Base-by-base conservation (phyloP, 2,113 vertebrate species). In the Xyrauchen texanus region DNA sequence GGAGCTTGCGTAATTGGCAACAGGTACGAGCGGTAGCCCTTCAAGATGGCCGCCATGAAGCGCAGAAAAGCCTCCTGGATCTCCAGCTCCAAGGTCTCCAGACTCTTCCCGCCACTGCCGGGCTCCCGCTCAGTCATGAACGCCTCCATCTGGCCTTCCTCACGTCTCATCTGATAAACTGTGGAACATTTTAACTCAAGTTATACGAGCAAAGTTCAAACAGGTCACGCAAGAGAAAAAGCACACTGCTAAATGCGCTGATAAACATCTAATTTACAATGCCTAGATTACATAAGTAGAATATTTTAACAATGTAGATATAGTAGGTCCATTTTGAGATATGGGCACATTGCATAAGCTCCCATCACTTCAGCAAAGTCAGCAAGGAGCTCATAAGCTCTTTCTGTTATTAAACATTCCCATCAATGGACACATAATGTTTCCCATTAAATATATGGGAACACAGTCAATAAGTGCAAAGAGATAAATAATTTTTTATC, bases 1-100 rank as follows among this genome's bases (percentile, higher is more conserved):
- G 98, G 97, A 9, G 97, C 98, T 83, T 99, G 94, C 0, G 96
- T 99, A 90, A 99, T 98, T 68, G 98, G 98, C 77, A 94, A 92
- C 82, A 99, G 92, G 65, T 96, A 99, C 15, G 95, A 93, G 83
- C 98, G 94, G 88, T 99, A 99, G 68, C 98, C 98, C 90, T 96
- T 95, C n/a, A 99, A 89, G 85, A 99, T 96, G 62, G 97, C 97
- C 4, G 97, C 98, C 98, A 98, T 99, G 88, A 99, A 99, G 84
- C 92, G 94, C 53, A 99, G 92, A 88, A 99, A 99, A 42, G 97
- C 95, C 88, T 99, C 97, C 84, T 99, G 98, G 80, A 99, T 98
- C 91, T 99, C 96, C 89, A 99, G 83, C 89, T 99, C 97, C 86
- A 99, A 89, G 4, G 95, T 92, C 82, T 98, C 96, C 68, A 98